Evolutionary conservation across 2,888 invertebrate species (phyloP), one percentile per base, ranked within the genome.

Genomic region (Volucella inflata): DNA sequence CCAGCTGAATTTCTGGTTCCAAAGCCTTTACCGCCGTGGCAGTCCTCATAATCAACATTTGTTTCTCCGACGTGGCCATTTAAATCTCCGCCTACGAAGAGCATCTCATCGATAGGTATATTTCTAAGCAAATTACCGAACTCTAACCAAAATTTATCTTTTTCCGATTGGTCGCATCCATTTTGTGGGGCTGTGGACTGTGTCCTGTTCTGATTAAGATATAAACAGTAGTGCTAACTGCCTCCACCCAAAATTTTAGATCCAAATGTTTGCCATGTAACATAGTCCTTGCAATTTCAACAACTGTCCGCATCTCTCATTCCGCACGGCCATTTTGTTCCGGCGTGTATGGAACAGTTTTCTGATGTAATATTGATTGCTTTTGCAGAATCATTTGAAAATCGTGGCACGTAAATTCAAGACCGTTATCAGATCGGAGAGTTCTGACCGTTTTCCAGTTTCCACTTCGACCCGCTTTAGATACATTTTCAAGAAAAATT

Each of bases 291-390:
- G 89, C 89, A 14, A 89, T 87, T 87, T 90, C 90, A 6, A 90
- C 87, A 10, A 90, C 80, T 55, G 89, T n/a, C n/a, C n/a, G n/a
- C n/a, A n/a, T n/a, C n/a, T n/a, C n/a, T n/a, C n/a, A n/a, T n/a
- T n/a, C n/a, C 90, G 89, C 89, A 59, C 87, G 81, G 4, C 90
- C 90, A 84, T 92, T 92, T 81, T 91, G 90, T 84, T 91, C 88
- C 8, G 91, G 90, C 11, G 90, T 89, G 77, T 90, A 90, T 4
- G 88, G 75, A 1, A 88, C 88, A 9, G 88, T 87, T 79, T 57
- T 82, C 60, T 88, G 88, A 50, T 88, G 87, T 36, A 78, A 53
- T 40, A 89, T 89, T 57, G 89, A 88, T 59, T 88, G 59, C 44
- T 81, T 64, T 46, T 88, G 75, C 8, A 89, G 71, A 67, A 87